Conservation (phyloP, 2,113 vertebrate genomes). For the Thymallus thymallus region DNA sequence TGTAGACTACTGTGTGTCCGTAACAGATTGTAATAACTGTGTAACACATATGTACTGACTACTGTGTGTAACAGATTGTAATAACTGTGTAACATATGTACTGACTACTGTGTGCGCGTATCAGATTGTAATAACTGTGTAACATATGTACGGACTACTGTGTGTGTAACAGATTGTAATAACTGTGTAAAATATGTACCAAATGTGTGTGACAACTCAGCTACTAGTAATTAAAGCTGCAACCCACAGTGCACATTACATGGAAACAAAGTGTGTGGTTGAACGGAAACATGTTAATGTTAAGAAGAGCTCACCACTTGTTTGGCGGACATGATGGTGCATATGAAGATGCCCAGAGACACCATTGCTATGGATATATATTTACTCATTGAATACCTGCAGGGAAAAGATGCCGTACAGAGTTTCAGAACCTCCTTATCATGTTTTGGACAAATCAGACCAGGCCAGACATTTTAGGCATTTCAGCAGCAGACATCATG, state of each 20-base stretch:
- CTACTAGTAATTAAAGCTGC: too few relatives aligned
- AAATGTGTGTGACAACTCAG: too few relatives aligned
- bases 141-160: too few relatives aligned
- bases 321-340: constrained; percentile 95
- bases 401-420: constrained; percentile 4
- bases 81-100: too few relatives aligned
- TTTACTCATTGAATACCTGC: constrained; percentile 87
- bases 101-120: too few relatives aligned
- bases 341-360: constrained; percentile 95
- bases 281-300: not conserved
- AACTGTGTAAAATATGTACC: not conserved
- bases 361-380: constrained; percentile 88
- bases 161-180: too few relatives aligned
- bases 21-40: too few relatives aligned
- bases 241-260: not conserved
- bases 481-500: not conserved
- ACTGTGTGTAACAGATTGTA: too few relatives aligned
- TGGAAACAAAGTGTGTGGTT: not conserved
- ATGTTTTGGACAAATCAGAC: not conserved
- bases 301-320: constrained; percentile 86
- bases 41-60: too few relatives aligned
- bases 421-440: not conserved
- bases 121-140: too few relatives aligned
- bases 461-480: not conserved
- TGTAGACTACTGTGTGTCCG: too few relatives aligned